Evolutionary conservation across 2,888 invertebrate genomes (phyloP).

Genomic region (Andrena fulva): DNA sequence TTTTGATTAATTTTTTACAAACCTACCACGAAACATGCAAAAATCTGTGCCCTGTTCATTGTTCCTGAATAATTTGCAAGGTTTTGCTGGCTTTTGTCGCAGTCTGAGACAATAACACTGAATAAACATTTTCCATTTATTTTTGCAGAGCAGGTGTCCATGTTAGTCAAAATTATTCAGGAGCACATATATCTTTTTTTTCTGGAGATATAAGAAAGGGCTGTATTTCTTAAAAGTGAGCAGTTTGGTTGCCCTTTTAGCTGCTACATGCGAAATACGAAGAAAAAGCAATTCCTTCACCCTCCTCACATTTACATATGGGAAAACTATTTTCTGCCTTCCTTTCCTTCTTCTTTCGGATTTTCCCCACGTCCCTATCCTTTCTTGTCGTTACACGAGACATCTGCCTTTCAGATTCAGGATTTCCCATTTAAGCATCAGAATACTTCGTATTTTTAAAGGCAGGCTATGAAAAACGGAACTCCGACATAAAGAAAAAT

Average conservation of each 20-base stretch:
- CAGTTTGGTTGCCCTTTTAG: not conserved
- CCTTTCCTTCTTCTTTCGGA: not conserved
- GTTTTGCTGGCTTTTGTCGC: too few species aligned
- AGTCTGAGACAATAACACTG: too few species aligned
- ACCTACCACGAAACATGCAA: too few species aligned
- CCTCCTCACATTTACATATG: not conserved
- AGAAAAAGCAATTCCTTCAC: not conserved
- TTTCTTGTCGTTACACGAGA: slow-evolving; percentile 1
- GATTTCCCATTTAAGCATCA: not conserved
- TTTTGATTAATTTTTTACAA: too few species aligned
- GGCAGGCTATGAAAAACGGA: not conserved
- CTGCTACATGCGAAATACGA: not conserved
- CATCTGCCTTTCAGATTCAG: not conserved
- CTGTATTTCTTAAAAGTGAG: not conserved
- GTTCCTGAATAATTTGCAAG: too few species aligned
- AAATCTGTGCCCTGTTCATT: too few species aligned
- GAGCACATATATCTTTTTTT: too few species aligned
- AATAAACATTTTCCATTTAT: too few species aligned
- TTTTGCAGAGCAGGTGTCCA: not conserved
- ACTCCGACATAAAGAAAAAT: too few species aligned
- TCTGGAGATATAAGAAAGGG: not conserved
- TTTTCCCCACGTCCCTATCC: not conserved
- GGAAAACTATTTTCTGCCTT: not conserved
- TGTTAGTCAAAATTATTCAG: not conserved
- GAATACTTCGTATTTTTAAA: not conserved